These are phyloP conservation scores for Ellobius talpinus DNA, from an alignment of 2,113 vertebrate species.

Conservation along the genomic window DNA sequence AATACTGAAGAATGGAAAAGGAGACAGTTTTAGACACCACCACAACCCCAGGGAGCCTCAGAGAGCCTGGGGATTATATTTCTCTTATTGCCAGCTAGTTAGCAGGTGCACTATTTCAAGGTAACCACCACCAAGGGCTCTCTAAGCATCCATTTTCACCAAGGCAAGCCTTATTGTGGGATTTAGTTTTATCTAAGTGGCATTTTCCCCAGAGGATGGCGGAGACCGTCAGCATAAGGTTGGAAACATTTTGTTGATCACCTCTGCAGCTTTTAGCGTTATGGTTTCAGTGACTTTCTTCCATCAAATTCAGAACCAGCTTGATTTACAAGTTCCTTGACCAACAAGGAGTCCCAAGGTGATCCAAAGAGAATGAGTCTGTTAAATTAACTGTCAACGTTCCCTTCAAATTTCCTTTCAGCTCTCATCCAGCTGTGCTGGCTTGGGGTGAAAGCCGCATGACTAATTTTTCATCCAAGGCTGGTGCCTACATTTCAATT, in stretches of 20 bases:
- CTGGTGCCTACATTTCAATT: conserved; percentile 81
- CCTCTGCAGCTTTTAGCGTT: conserved; percentile 11
- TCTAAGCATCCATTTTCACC: background rate
- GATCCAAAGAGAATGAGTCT: conserved; percentile 74
- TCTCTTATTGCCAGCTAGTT: background rate
- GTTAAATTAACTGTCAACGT: conserved; percentile 76
- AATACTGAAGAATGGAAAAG: background rate
- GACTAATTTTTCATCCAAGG: conserved; percentile 81
- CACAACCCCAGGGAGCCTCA: too few species aligned
- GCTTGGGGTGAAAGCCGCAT: conserved; percentile 58
- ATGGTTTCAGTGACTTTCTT: conserved; percentile 64
- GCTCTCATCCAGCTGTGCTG: conserved; percentile 44
- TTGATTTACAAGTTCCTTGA: conserved; percentile 78
- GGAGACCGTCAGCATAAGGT: background rate
- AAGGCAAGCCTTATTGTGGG: background rate
- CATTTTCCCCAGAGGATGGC: conserved; percentile 30
- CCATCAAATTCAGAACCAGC: conserved; percentile 64
- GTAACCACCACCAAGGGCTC: background rate
- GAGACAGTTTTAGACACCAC: background rate
- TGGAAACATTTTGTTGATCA: conserved; percentile 36
- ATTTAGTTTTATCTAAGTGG: conserved; percentile 62
- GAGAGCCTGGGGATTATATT: background rate
- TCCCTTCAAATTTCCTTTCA: conserved; percentile 73
- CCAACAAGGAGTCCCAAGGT: conserved; percentile 72
- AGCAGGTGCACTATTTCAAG: background rate